phyloP scores from a whole-genome alignment of 92 coral and sea anemone genomes.

The Umimayanthus kanabou region DNA sequence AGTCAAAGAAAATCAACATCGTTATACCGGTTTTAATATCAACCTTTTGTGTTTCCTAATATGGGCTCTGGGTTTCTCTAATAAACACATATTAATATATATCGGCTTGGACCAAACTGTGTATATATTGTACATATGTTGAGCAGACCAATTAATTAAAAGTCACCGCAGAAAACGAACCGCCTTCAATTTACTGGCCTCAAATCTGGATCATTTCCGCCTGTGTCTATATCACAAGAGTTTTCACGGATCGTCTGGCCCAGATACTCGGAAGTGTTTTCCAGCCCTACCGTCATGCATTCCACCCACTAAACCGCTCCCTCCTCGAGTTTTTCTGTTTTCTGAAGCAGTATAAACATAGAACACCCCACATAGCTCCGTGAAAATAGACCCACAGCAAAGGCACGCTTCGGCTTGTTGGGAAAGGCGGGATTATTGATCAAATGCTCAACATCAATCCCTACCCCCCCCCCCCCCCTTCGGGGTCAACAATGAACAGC shows the following conservation, averaged over 20 bases:
- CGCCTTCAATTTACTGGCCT: background rate
- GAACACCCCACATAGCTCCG: too few species aligned
- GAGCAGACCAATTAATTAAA: background rate
- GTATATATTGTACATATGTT: background rate
- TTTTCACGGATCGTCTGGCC: background rate
- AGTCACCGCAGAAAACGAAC: background rate
- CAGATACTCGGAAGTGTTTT: background rate
- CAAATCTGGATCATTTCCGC: background rate
- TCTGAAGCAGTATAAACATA: too few species aligned
- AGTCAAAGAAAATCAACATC: background rate
- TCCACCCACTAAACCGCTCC: background rate
- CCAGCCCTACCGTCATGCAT: background rate
- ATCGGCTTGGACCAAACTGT: background rate
- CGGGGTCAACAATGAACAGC: too few species aligned
- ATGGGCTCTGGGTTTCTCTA: background rate
- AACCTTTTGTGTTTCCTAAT: background rate
- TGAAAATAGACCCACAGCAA: too few species aligned
- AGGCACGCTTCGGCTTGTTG: too few species aligned
- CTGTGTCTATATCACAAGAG: background rate
- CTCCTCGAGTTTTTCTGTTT: constrained; percentile 2
- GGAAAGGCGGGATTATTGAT: too few species aligned
- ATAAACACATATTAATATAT: background rate
- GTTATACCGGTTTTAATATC: background rate
- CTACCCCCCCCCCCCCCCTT: too few species aligned
- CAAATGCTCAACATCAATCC: too few species aligned